These are phyloP conservation scores for Trinorchestia longiramus DNA, from an alignment of 1,140 invertebrate species.

Conservation along the genomic window DNA sequence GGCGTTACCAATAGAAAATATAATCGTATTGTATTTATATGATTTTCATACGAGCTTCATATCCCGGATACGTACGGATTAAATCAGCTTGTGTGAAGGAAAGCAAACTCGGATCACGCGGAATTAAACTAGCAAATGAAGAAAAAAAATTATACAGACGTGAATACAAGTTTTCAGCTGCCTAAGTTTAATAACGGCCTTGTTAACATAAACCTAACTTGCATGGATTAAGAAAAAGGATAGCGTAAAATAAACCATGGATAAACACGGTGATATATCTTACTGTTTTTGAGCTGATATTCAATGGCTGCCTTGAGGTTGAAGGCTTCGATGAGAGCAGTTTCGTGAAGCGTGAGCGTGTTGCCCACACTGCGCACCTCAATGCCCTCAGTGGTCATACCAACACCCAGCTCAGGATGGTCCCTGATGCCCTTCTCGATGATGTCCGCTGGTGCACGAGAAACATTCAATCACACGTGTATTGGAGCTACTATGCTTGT, in stretches of 20 bases:
- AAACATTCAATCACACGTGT: neutral
- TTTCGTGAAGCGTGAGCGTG: constrained; percentile 94
- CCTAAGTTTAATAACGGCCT: neutral
- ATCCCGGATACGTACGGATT: too few relatives aligned
- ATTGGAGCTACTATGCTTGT: too few relatives aligned
- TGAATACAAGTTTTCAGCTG: too few relatives aligned
- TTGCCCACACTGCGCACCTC: constrained; percentile 98
- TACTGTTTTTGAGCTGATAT: constrained; percentile 95
- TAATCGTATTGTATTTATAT: too few relatives aligned
- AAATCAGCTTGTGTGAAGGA: too few relatives aligned
- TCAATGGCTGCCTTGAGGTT: constrained; percentile 99
- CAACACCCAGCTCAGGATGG: constrained; percentile 97
- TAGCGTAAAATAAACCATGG: neutral
- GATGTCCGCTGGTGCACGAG: constrained; percentile 82
- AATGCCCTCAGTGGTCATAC: constrained; percentile 97
- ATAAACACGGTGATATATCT: constrained; percentile 66
- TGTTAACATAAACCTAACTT: neutral
- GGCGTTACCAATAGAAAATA: too few relatives aligned
- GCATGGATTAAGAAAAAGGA: neutral
- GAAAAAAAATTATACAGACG: too few relatives aligned
- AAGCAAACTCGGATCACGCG: too few relatives aligned
- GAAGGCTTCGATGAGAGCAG: constrained; percentile 97
- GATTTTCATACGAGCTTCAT: too few relatives aligned
- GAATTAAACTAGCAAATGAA: too few relatives aligned
- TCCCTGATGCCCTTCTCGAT: constrained; percentile 96